A percentile compares a stretch with the other conserved stretches of the same genome.
phyloP scores from a whole-genome alignment of 2,113 vertebrate genomes.

The Nestor notabilis region DNA sequence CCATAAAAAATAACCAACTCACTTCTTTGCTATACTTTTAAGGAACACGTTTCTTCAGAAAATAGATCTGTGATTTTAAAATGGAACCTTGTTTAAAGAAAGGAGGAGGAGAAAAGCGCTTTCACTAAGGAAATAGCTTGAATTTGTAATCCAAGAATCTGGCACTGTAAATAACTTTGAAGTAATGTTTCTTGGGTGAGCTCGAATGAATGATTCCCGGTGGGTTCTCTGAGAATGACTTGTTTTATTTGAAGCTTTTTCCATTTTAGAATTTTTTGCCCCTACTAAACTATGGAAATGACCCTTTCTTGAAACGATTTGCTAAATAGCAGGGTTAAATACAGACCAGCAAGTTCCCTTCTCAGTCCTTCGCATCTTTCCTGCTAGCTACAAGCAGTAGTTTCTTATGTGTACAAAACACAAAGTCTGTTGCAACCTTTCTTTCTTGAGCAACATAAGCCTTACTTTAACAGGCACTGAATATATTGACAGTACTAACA shows the following conservation, averaged over 20 bases:
- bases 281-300: conserved; percentile 51
- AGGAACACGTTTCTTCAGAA: background rate
- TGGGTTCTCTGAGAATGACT: background rate
- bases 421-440: background rate
- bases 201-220: background rate
- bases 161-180: background rate
- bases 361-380: background rate
- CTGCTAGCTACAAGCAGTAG: background rate
- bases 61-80: background rate
- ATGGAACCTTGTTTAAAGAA: background rate
- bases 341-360: background rate
- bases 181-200: background rate
- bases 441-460: background rate
- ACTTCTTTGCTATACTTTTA: background rate
- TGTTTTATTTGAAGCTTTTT: conserved; percentile 49
- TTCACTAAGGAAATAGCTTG: background rate
- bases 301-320: background rate
- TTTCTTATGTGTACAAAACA: background rate
- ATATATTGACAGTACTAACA: background rate
- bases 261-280: conserved; percentile 32
- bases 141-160: background rate
- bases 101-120: background rate
- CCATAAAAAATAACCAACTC: background rate
- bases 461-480: background rate
- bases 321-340: background rate